Percentiles rank a stretch among this genome's conserved stretches.
Conservation (phyloP, 2,888 invertebrate species). For the Sesia apiformis region DNA sequence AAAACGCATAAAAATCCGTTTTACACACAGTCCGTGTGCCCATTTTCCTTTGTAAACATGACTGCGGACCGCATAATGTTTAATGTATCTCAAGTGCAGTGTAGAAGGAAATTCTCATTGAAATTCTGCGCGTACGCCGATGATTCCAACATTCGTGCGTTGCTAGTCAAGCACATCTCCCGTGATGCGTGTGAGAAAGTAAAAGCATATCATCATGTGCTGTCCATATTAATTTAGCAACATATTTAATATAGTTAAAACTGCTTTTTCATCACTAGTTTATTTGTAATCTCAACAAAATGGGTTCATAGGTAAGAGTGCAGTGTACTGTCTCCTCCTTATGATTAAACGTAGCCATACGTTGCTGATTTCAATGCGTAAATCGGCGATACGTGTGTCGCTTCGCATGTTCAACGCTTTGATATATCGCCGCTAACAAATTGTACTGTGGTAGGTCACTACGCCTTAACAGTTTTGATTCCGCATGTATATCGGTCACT, state of each 20-base stretch:
- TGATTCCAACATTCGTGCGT: constrained; percentile 62
- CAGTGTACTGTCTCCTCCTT: neutral
- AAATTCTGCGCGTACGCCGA: constrained; percentile 61
- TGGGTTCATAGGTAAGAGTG: neutral
- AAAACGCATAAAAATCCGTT: constrained; percentile 40
- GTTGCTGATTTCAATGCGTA: constrained; percentile 29
- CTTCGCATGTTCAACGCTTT: constrained; percentile 42
- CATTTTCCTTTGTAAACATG: constrained; percentile 69
- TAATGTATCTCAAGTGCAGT: constrained; percentile 54
- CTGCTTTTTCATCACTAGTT: neutral
- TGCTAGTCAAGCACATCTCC: constrained; percentile 55
- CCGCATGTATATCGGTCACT: neutral
- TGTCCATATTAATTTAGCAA: neutral
- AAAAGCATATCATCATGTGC: constrained; percentile 31
- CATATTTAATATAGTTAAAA: no score
- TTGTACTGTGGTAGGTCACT: constrained; percentile 57
- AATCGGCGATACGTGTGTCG: constrained; percentile 58
- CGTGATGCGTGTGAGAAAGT: constrained; percentile 64
- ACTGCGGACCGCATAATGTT: constrained; percentile 55
- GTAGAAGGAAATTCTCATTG: constrained; percentile 65
- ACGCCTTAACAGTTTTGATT: constrained; percentile 31
- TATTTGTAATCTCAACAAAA: neutral
- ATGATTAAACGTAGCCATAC: neutral
- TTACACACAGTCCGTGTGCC: constrained; percentile 49
- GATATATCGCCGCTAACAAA: constrained; percentile 37